phyloP scores from a whole-genome alignment of 2,888 invertebrate species.

The Psococerastis gibbosa region DNA sequence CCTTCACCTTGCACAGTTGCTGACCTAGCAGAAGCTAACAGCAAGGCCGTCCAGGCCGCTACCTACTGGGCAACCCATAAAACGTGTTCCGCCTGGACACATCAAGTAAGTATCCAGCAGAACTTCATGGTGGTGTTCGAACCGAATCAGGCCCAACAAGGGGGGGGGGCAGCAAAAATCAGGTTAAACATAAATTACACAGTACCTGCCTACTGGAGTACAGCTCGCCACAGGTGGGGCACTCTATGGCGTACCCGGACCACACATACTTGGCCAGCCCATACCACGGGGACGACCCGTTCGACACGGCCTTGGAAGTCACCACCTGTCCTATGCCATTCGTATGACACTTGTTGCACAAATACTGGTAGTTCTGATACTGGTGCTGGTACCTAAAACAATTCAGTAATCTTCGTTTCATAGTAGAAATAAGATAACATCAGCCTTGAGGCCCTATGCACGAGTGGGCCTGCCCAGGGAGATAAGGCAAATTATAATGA shows the following conservation, averaged over 20 bases:
- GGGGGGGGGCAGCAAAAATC: no score
- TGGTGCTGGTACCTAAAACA: conserved; percentile 46
- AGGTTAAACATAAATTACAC: no score
- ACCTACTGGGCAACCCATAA: no score
- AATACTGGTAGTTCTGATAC: conserved; percentile 46
- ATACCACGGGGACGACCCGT: conserved; percentile 37
- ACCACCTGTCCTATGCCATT: conserved; percentile 40
- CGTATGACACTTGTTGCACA: conserved; percentile 41
- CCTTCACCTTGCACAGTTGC: no score
- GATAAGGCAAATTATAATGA: conserved; percentile 7
- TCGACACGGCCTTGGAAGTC: conserved; percentile 31
- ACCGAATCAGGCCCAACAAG: no score
- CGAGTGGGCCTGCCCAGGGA: no score
- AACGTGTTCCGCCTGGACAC: no score
- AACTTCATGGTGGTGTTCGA: no score
- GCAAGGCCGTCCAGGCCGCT: no score
- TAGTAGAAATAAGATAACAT: conserved; percentile 17
- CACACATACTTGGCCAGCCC: conserved; percentile 55
- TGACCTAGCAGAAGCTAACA: no score
- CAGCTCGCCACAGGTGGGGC: conserved; percentile 52
- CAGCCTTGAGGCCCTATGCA: conserved; percentile 25
- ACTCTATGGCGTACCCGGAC: conserved; percentile 59
- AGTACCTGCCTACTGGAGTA: conserved; percentile 49
- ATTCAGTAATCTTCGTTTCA: conserved; percentile 8
- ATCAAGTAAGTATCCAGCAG: no score